Conservation (phyloP, 2,113 vertebrate genomes). For the Callopanchax toddi region DNA sequence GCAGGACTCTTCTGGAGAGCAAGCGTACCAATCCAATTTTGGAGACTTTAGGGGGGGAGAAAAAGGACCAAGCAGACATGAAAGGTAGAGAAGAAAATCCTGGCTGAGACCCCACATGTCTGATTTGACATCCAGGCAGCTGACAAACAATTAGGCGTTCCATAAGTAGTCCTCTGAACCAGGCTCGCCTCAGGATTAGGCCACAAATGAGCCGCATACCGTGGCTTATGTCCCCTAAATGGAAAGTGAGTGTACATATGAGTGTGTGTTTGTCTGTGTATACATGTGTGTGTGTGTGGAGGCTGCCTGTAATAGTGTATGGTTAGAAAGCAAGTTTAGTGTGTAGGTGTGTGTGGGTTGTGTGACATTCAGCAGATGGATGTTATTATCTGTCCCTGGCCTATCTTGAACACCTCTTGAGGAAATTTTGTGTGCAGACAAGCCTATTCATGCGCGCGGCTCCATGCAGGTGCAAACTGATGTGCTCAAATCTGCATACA, state of each 20-base stretch:
- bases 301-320: slow-evolving; percentile 27
- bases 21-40: slow-evolving; percentile 75
- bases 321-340: slow-evolving; percentile 44
- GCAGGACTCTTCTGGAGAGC: slow-evolving; percentile 63
- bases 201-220: slow-evolving; percentile 68
- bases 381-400: slow-evolving; percentile 56
- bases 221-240: slow-evolving; percentile 65
- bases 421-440: slow-evolving; percentile 20
- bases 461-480: slow-evolving; percentile 14
- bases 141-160: slow-evolving; percentile 77
- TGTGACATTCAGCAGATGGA: slow-evolving; percentile 69
- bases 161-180: slow-evolving; percentile 68
- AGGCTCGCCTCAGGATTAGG: slow-evolving; percentile 66
- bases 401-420: slow-evolving; percentile 52
- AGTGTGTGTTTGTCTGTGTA: slow-evolving; percentile 12
- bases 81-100: slow-evolving; percentile 70
- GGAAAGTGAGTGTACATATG: slow-evolving; percentile 22
- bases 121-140: slow-evolving; percentile 69
- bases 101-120: slow-evolving; percentile 64
- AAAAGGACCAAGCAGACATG: slow-evolving; percentile 56
- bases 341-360: slow-evolving; percentile 56
- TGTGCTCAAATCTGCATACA: slow-evolving; percentile 8
- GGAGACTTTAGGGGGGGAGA: slow-evolving; percentile 55
- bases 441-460: slow-evolving; percentile 4
- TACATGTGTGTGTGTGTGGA: slow-evolving; percentile 29